Conservation (phyloP, 1,140 invertebrate species). For the Drosophila repleta region DNA sequence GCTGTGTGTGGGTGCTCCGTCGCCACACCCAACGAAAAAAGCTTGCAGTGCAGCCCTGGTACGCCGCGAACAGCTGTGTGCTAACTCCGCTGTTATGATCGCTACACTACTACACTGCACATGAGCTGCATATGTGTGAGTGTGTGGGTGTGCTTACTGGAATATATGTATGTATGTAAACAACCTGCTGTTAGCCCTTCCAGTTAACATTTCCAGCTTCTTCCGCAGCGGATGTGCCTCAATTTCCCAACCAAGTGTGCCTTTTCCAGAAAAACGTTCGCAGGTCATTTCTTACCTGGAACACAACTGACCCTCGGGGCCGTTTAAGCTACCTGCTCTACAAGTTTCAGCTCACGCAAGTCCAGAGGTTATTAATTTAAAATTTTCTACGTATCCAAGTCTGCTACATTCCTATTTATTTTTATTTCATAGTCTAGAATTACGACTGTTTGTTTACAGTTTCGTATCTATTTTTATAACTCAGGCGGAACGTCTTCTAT, state of each 20-base stretch:
- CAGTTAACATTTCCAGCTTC: neutral
- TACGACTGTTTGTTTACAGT: no score
- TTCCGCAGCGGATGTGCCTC: constrained; percentile 12
- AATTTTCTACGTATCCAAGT: neutral
- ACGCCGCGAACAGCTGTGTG: constrained; percentile 27
- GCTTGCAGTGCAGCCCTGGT: constrained; percentile 36
- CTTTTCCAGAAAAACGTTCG: neutral
- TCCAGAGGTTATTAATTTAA: constrained; percentile 5
- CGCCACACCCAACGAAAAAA: constrained; percentile 23
- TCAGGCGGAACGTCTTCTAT: neutral
- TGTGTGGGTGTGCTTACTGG: neutral
- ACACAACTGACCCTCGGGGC: neutral
- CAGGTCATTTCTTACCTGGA: constrained; percentile 11
- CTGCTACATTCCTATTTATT: neutral
- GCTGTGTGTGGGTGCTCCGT: constrained; percentile 29
- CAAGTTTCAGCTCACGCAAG: constrained; percentile 10
- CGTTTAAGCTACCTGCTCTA: constrained; percentile 14
- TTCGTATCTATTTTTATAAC: neutral
- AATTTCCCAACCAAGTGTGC: neutral
- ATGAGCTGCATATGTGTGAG: neutral
- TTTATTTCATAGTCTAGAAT: neutral
- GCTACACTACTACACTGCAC: neutral
- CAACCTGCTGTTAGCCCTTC: neutral
- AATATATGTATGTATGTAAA: no score
- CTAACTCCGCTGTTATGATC: neutral